Conservation (phyloP, 2,113 vertebrate genomes). For the Arothron firmamentum region DNA sequence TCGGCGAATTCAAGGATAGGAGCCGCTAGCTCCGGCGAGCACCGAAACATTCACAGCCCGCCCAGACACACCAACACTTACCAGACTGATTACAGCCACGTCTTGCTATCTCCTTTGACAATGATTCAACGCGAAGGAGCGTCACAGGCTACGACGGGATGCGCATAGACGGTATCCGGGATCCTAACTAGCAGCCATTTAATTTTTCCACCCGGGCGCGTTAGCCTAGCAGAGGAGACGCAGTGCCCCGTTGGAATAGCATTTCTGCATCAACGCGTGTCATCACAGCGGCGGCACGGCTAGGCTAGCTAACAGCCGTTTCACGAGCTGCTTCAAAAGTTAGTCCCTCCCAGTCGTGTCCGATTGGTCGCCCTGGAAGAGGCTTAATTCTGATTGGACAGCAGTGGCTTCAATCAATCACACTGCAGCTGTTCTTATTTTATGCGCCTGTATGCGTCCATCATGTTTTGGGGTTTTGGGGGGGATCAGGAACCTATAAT, state of each 20-base stretch:
- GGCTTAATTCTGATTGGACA: slow-evolving; percentile 28
- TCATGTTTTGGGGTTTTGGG: slow-evolving; percentile 2
- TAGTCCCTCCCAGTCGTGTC: slow-evolving; percentile 7
- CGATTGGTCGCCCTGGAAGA: slow-evolving; percentile 28
- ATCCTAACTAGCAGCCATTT: slow-evolving; percentile 13
- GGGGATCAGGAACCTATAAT: no score
- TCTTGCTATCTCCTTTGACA: slow-evolving; percentile 30
- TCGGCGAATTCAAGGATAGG: slow-evolving; percentile 18
- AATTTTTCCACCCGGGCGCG: slow-evolving; percentile 33
- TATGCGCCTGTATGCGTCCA: slow-evolving; percentile 13
- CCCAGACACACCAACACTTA: slow-evolving; percentile 54
- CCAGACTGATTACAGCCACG: slow-evolving; percentile 46
- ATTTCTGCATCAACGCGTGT: slow-evolving; percentile 62
- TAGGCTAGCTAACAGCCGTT: slow-evolving; percentile 45
- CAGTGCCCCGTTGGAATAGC: slow-evolving; percentile 60
- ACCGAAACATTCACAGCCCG: slow-evolving; percentile 23
- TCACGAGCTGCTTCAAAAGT: slow-evolving; percentile 28
- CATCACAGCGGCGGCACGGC: slow-evolving; percentile 42
- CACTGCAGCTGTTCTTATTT: slow-evolving; percentile 48
- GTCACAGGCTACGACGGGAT: slow-evolving; percentile 5
- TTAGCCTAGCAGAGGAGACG: slow-evolving; percentile 54
- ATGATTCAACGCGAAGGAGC: slow-evolving; percentile 5
- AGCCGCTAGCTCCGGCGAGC: slow-evolving; percentile 26
- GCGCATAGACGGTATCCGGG: slow-evolving; percentile 12
- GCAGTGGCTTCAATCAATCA: slow-evolving; percentile 21